phyloP scores from a whole-genome alignment of 2,888 invertebrate species.

The Dasypolia templi region DNA sequence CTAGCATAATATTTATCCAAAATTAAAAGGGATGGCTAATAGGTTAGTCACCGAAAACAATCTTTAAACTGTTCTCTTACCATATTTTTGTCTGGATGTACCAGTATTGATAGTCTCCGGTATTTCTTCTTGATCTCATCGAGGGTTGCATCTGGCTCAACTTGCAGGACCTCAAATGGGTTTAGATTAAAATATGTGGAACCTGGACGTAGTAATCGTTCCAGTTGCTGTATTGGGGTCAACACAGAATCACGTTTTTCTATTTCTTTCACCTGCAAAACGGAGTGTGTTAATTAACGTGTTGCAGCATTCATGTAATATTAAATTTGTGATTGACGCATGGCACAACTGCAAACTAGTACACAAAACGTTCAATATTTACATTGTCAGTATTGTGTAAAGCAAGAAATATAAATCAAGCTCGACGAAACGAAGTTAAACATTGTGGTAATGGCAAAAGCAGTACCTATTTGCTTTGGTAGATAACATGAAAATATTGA shows the following conservation, averaged over 20 bases:
- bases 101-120: conserved; percentile 98
- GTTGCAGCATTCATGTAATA: conserved; percentile 15
- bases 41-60: conserved; percentile 35
- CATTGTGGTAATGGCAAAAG: conserved; percentile 1
- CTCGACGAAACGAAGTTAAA: neutral
- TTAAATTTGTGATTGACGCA: conserved; percentile 15
- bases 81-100: conserved; percentile 99
- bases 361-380: conserved; percentile 29
- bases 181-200: conserved; percentile 99
- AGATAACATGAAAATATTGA: neutral
- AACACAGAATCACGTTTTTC: conserved; percentile 99
- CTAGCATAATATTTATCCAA: conserved; percentile 5
- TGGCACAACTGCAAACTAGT: conserved; percentile 13
- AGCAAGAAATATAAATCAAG: conserved; percentile 12
- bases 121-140: conserved; percentile 99
- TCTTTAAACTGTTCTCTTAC: conserved; percentile 73
- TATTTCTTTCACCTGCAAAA: conserved; percentile 97
- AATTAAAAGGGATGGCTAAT: conserved; percentile 11
- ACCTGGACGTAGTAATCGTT: conserved; percentile 98
- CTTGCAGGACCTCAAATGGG: conserved; percentile 97
- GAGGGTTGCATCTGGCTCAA: conserved; percentile 96
- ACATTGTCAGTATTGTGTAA: conserved; percentile 31
- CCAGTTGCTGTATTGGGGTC: conserved; percentile 99
- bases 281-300: neutral
- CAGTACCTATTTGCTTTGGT: neutral